A percentile compares a stretch with the other conserved stretches of the same genome.
Evolutionary conservation across 2,888 invertebrate genomes (phyloP).

Genomic region (Pachliopta kotzebuea): DNA sequence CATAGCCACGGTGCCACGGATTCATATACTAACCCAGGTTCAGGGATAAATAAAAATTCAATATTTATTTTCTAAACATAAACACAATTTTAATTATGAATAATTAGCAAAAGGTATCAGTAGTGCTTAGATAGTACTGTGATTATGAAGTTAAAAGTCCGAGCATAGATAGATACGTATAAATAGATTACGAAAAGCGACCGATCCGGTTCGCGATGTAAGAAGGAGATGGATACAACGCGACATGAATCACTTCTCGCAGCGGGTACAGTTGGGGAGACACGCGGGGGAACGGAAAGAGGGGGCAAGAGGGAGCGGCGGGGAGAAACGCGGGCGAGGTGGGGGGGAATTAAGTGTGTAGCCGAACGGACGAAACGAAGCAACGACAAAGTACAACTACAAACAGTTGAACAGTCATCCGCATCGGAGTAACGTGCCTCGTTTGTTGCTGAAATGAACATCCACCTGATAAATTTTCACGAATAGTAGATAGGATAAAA

Average conservation of each 20-base stretch:
- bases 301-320: too few species aligned
- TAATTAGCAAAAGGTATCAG: neutral
- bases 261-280: slow-evolving; percentile 59
- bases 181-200: slow-evolving; percentile 79
- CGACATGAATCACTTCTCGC: slow-evolving; percentile 80
- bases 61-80: neutral
- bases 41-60: too few species aligned
- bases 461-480: slow-evolving; percentile 46
- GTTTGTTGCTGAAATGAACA: slow-evolving; percentile 47
- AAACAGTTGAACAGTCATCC: slow-evolving; percentile 75
- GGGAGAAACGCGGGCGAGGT: too few species aligned
- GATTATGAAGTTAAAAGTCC: slow-evolving; percentile 68
- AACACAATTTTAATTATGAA: slow-evolving; percentile 28
- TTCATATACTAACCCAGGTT: neutral
- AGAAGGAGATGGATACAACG: slow-evolving; percentile 80
- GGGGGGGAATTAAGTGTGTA: slow-evolving; percentile 40
- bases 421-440: slow-evolving; percentile 64
- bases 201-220: slow-evolving; percentile 78
- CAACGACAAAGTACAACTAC: slow-evolving; percentile 68
- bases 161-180: slow-evolving; percentile 68
- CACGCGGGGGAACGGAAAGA: slow-evolving; percentile 52
- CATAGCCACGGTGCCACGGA: too few species aligned
- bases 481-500: slow-evolving; percentile 48
- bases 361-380: slow-evolving; percentile 61
- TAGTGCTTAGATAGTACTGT: slow-evolving; percentile 35